Conservation (phyloP, 2,113 vertebrate species). For the Rhizomys pruinosus region DNA sequence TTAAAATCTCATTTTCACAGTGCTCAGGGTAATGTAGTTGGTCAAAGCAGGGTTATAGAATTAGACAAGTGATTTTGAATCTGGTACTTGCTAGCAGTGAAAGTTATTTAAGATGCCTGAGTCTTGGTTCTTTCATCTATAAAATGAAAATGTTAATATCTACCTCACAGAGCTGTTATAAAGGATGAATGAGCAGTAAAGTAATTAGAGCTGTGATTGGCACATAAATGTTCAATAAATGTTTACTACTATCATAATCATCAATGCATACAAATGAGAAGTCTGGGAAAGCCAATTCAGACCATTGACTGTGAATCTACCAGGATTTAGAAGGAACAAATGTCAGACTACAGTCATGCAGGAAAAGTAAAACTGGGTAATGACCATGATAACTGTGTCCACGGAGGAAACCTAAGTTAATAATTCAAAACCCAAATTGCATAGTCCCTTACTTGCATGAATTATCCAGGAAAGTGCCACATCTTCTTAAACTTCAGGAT, state of each 20-base stretch:
- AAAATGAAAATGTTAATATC: no score
- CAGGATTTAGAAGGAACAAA: not conserved
- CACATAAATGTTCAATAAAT: slow-evolving; percentile 68
- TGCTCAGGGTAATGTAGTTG: no score
- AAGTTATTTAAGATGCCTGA: no score
- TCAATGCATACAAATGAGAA: slow-evolving; percentile 46
- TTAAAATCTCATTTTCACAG: no score
- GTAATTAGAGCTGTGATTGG: slow-evolving; percentile 66
- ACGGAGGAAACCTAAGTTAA: slow-evolving; percentile 21
- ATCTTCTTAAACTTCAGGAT: not conserved
- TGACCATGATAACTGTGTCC: slow-evolving; percentile 2
- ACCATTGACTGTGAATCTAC: not conserved
- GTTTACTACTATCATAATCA: slow-evolving; percentile 59
- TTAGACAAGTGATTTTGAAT: no score
- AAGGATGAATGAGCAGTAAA: no score
- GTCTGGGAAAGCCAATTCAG: slow-evolving; percentile 4
- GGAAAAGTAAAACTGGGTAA: not conserved
- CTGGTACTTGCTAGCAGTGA: no score
- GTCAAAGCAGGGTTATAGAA: no score
- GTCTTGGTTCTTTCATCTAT: no score
- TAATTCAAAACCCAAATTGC: slow-evolving; percentile 48
- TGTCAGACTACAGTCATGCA: not conserved
- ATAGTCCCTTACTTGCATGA: slow-evolving; percentile 31
- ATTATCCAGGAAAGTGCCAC: slow-evolving; percentile 42
- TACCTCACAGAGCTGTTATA: no score